Base-by-base conservation (phyloP, 2,797 vertebrate genomes). In the Melanotaenia nigrans region DNA sequence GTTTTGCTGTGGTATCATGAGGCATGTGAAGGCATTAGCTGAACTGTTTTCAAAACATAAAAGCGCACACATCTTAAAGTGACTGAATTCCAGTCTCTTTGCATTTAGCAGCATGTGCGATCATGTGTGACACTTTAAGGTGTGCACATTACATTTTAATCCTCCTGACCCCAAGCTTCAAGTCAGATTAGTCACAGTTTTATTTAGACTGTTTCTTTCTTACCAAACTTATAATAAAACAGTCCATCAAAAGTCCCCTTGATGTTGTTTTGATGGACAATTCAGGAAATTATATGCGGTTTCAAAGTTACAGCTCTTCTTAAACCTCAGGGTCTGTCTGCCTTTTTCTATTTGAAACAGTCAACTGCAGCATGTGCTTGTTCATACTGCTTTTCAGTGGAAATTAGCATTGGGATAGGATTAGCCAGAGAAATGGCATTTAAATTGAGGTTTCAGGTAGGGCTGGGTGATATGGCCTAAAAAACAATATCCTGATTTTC, bases 321-420 rank as follows among this genome's bases (percentile, higher is more conserved):
- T 36, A 65, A 53, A 30, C 49, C 56, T 60, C 54, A 49, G 66
- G 35, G 53, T 75, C 32, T 67, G 53, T 28, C 14, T 3, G 57
- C 70, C 66, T 54, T 75, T 76, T 85, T 84, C 58, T 71, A 71
- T 86, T 61, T 85, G 70, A 54, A 65, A 40, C 55, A 30, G 62
- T 68, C 47, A 22, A 45, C 53, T 63, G 30, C 28, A 70, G 45
- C 13, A 36, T 28, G 1, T 10, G 12, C 49, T 28, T 76, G 40
- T 73, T 82, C 61, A 68, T 58, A 42, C 69, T 71, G 54, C n/a
- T 61, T 60, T 42, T 77, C 54, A 3, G 59, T 78, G 57, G 51
- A 79, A 77, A 77, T 74, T 55, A 38, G 61, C 61, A 32, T 33
- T 16, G 55, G 56, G 66, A 68, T 13, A 55, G 55, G 64, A 65